Base-by-base conservation (phyloP, 1,140 invertebrate species). In the Cotesia chilonis region DNA sequence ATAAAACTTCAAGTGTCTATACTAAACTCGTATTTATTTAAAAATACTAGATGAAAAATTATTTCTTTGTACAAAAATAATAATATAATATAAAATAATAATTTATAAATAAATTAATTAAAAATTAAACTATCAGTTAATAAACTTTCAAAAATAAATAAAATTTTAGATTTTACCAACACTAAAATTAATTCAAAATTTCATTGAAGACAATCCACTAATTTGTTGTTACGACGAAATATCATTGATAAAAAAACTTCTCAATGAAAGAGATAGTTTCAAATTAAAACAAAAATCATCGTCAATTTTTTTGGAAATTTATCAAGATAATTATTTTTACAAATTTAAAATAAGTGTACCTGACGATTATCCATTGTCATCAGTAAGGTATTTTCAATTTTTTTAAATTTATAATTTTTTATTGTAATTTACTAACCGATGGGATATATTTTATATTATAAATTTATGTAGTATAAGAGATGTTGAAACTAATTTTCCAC, bases 141-240 rank as follows among this genome's bases (percentile, higher is more conserved):
- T 75, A 38, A 12, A 47, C 59, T 70, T 64, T 36, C 1, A 28
- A 38, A 68, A 2, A 60, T 4, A 64, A 63, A 63, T 37, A 38
- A 36, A 38, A 60, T 51, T 76, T 20, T 79, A 90, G 88, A 79
- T 91, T 47, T 76, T 91, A 36, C 81, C 85, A 20, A 83, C 90
- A 6, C 79, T 93, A 12, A 87, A 89, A 73, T 93, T 94, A 79
- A 81, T 94, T 2, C 82, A 87, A 55, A 90, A 88, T 64, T 94
- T 94, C 81, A 84, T 94, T 4, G 88, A 91, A 36, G 92, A 93
- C 57, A 93, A 93, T 86, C 91, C 92, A 0, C 83, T 94, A 5
- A 92, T 90, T 78, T 91, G 92, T 55, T 94, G 92, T 77, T 91
- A 92, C 61, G 92, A 93, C 78, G 93, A 94, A 84, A 92, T 94